These are phyloP conservation scores for Babylonia areolata DNA, from an alignment of 1,140 invertebrate species.

Conservation along the genomic window DNA sequence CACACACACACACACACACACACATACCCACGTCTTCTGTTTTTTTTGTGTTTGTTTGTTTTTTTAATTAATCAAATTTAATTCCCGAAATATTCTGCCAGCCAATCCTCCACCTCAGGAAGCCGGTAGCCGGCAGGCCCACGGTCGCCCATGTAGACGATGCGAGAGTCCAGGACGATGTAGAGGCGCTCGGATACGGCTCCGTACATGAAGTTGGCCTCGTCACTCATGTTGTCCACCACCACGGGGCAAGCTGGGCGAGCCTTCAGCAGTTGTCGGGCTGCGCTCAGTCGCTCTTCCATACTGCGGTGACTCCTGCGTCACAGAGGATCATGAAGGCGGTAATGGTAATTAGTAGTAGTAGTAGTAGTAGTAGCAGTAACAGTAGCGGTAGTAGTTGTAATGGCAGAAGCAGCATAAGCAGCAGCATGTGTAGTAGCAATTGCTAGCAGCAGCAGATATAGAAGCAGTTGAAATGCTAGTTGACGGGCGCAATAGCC, in stretches of 20 bases:
- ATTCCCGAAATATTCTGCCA: slow-evolving; percentile 32
- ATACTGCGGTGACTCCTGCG: slow-evolving; percentile 43
- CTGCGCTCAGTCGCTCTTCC: slow-evolving; percentile 58
- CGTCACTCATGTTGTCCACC: slow-evolving; percentile 56
- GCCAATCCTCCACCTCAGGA: slow-evolving; percentile 57
- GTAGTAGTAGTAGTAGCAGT: background rate
- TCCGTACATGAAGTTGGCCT: slow-evolving; percentile 50
- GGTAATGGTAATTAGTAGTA: background rate
- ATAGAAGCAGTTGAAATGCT: no score
- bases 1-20: background rate
- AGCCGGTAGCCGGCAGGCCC: slow-evolving; percentile 56
- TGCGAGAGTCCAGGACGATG: slow-evolving; percentile 50
- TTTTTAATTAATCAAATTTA: no score
- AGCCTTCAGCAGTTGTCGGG: slow-evolving; percentile 41
- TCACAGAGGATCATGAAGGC: background rate
- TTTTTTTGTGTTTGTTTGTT: background rate
- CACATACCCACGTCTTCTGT: background rate
- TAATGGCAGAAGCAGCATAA: background rate
- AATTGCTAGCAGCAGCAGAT: no score
- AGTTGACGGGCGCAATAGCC: no score
- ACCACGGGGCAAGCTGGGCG: slow-evolving; percentile 43
- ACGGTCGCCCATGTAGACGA: slow-evolving; percentile 55
- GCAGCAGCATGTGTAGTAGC: no score
- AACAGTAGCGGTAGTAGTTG: background rate
- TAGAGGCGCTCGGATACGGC: slow-evolving; percentile 60